Percentiles rank a stretch among this genome's conserved stretches.
Evolutionary conservation across 2,113 vertebrate species (phyloP).

Genomic region (Erythrolamprus reginae): DNA sequence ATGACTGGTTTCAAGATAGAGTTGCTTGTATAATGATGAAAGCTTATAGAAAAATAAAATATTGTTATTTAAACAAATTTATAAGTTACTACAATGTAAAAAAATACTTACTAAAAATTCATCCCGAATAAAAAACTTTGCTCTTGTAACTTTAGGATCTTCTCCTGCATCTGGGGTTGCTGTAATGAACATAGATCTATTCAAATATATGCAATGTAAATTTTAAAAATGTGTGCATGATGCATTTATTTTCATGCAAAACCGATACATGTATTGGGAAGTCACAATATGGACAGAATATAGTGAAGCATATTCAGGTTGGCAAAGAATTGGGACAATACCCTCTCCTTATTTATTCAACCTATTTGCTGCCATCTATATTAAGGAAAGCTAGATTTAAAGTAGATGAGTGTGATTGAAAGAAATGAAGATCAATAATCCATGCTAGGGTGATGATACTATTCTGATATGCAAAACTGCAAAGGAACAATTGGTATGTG

Average conservation of each 20-base stretch:
- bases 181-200: slow-evolving; percentile 46
- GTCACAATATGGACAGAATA: not conserved
- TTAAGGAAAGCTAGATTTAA: not conserved
- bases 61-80: slow-evolving; percentile 23
- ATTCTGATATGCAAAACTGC: not conserved
- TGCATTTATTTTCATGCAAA: not conserved
- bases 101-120: slow-evolving; percentile 89
- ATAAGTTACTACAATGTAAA: slow-evolving; percentile 21
- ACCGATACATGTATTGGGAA: not conserved
- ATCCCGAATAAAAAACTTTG: slow-evolving; percentile 98
- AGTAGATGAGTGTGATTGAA: not conserved
- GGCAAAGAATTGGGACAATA: not conserved
- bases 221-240: fast-evolving
- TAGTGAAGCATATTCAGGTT: not conserved
- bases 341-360: not conserved
- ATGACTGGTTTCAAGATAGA: not conserved
- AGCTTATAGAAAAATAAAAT: not conserved
- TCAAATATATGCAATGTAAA: not conserved
- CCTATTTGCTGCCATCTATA: not conserved
- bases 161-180: slow-evolving; percentile 94
- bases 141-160: slow-evolving; percentile 96
- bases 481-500: not conserved
- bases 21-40: not conserved
- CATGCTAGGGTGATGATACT: not conserved
- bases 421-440: not conserved